phyloP scores from a whole-genome alignment of 2,113 vertebrate species.

The Mormyrus iriodes region DNA sequence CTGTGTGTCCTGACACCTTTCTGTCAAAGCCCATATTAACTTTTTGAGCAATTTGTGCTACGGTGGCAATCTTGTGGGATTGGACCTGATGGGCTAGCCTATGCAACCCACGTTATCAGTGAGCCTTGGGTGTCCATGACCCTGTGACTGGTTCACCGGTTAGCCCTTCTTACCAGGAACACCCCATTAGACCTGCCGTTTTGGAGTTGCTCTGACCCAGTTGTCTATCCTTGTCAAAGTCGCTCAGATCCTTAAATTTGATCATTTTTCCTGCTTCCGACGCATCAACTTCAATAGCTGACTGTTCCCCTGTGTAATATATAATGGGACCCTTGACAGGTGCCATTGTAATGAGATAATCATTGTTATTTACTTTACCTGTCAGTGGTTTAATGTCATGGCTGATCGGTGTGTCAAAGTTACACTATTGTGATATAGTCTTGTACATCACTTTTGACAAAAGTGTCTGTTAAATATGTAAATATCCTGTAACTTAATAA shows the following conservation, averaged over 20 bases:
- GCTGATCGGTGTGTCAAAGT: too few relatives aligned
- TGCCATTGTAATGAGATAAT: not conserved
- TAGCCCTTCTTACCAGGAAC: too few relatives aligned
- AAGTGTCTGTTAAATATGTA: too few relatives aligned
- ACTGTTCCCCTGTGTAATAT: not conserved
- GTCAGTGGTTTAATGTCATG: too few relatives aligned
- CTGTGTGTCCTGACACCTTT: not conserved
- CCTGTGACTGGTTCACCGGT: not conserved
- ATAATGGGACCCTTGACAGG: not conserved
- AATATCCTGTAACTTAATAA: too few relatives aligned
- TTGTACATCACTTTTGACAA: too few relatives aligned
- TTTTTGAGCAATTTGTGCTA: not conserved
- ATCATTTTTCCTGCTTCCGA: not conserved
- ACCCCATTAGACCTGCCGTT: not conserved
- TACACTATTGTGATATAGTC: too few relatives aligned
- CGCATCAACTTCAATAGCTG: not conserved
- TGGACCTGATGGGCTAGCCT: not conserved
- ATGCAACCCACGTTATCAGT: not conserved
- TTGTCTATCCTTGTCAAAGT: not conserved
- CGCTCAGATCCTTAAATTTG: not conserved
- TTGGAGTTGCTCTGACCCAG: not conserved
- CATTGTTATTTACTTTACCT: not conserved
- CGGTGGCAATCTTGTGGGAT: not conserved
- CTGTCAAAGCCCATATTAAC: not conserved
- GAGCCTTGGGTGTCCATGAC: not conserved